These are phyloP conservation scores for Aleiodes alternator DNA, from an alignment of 2,888 invertebrate genomes.

Conservation along the genomic window DNA sequence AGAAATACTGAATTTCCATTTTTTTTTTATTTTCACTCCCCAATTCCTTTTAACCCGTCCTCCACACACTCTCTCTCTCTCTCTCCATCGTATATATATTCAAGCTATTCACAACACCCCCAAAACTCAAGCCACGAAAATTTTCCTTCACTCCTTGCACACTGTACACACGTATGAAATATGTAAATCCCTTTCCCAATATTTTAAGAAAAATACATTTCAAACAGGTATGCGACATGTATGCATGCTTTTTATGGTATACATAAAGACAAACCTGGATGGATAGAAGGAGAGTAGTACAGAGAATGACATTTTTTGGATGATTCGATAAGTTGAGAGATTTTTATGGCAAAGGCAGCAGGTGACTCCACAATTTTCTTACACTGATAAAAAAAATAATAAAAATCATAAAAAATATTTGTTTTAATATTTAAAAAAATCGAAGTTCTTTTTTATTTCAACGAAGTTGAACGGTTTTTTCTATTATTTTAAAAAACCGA, in stretches of 20 bases:
- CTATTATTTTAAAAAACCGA: too few species aligned
- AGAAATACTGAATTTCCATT: slow-evolving; percentile 61
- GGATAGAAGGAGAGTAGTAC: neutral
- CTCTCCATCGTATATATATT: slow-evolving; percentile 4
- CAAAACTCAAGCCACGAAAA: neutral
- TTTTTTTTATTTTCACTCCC: slow-evolving; percentile 24
- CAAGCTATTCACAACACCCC: slow-evolving; percentile 27
- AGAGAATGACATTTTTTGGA: neutral
- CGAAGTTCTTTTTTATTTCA: too few species aligned
- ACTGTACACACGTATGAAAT: slow-evolving; percentile 63
- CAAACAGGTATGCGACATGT: slow-evolving; percentile 11
- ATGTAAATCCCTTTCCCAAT: slow-evolving; percentile 73
- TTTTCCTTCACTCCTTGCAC: slow-evolving; percentile 41
- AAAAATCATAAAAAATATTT: too few species aligned
- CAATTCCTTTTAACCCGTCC: slow-evolving; percentile 40
- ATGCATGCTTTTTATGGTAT: slow-evolving; percentile 9
- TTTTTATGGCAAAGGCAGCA: neutral
- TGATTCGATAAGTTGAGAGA: slow-evolving; percentile 1
- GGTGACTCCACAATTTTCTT: neutral
- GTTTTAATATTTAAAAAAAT: too few species aligned
- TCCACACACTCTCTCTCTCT: slow-evolving; percentile 11
- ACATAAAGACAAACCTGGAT: slow-evolving; percentile 13
- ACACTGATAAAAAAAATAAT: too few species aligned
- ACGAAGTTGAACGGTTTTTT: too few species aligned
- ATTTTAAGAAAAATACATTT: slow-evolving; percentile 70